Evolutionary conservation across 2,888 invertebrate species (phyloP).

Genomic region (Synergus gifuensis): DNA sequence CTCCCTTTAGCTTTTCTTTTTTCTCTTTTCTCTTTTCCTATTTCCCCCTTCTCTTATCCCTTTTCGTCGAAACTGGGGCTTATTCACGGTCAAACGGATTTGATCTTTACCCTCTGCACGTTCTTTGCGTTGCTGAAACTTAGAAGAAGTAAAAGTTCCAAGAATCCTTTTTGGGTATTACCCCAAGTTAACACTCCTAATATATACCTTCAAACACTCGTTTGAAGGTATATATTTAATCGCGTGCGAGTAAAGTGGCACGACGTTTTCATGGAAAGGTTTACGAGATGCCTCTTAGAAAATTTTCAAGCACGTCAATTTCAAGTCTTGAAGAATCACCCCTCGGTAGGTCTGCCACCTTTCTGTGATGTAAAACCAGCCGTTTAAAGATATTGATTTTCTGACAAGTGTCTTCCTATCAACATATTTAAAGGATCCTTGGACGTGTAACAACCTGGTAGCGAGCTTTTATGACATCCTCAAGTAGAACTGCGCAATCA

Average conservation of each 20-base stretch:
- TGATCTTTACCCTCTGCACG: slow-evolving; percentile 61
- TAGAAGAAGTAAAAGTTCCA: background rate
- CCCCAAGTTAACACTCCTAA: slow-evolving; percentile 21
- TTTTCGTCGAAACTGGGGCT: slow-evolving; percentile 58
- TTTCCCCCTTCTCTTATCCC: slow-evolving; percentile 42
- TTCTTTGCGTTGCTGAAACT: slow-evolving; percentile 43
- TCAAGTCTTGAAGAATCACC: background rate
- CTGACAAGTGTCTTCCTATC: slow-evolving; percentile 27
- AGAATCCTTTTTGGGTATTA: background rate
- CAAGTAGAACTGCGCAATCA: background rate
- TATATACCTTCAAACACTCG: slow-evolving; percentile 13
- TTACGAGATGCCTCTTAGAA: background rate
- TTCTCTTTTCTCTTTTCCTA: slow-evolving; percentile 43
- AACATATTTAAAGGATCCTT: slow-evolving; percentile 12
- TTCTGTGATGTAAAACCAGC: background rate
- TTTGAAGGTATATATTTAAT: background rate
- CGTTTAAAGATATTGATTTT: slow-evolving; percentile 24
- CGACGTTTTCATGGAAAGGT: slow-evolving; percentile 12
- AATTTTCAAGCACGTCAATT: slow-evolving; percentile 22
- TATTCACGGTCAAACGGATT: slow-evolving; percentile 65
- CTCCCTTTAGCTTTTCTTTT: slow-evolving; percentile 38
- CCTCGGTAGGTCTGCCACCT: background rate
- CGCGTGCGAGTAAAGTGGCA: slow-evolving; percentile 14
- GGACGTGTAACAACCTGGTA: slow-evolving; percentile 17
- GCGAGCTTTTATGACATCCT: slow-evolving; percentile 21